phyloP scores from a whole-genome alignment of 2,888 invertebrate genomes.

The Drosophila picticornis region DNA sequence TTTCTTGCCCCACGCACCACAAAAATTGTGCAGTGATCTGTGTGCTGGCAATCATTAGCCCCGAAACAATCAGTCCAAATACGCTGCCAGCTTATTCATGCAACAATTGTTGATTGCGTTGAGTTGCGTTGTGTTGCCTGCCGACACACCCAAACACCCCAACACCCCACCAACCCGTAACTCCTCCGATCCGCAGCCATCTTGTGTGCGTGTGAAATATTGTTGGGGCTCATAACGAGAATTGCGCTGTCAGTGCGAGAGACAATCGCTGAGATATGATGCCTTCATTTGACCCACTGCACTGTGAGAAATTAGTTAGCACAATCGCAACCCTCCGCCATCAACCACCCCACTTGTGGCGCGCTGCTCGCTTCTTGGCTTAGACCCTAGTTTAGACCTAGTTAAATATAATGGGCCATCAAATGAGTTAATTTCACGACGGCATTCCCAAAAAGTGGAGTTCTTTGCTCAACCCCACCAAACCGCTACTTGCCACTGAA shows the following conservation, averaged over 20 bases:
- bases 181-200: no score
- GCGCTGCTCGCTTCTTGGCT: background rate
- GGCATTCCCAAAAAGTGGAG: slow-evolving; percentile 22
- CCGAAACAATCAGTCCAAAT: slow-evolving; percentile 51
- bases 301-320: slow-evolving; percentile 46
- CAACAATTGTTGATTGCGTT: slow-evolving; percentile 78
- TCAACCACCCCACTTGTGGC: background rate
- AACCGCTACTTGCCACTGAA: background rate
- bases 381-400: slow-evolving; percentile 16
- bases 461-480: background rate
- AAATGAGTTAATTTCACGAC: slow-evolving; percentile 76
- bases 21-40: slow-evolving; percentile 76
- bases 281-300: slow-evolving; percentile 47
- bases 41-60: slow-evolving; percentile 76
- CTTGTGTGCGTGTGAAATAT: slow-evolving; percentile 63
- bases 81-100: slow-evolving; percentile 64
- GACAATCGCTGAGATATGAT: slow-evolving; percentile 60
- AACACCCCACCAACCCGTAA: background rate
- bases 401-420: slow-evolving; percentile 62
- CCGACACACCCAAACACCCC: slow-evolving; percentile 2
- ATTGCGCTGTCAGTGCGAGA: slow-evolving; percentile 59
- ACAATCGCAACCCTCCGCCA: background rate
- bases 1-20: background rate
- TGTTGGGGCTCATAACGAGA: slow-evolving; percentile 66
- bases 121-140: slow-evolving; percentile 5